phyloP scores from a whole-genome alignment of 2,888 invertebrate species.

The Agrochola macilenta region DNA sequence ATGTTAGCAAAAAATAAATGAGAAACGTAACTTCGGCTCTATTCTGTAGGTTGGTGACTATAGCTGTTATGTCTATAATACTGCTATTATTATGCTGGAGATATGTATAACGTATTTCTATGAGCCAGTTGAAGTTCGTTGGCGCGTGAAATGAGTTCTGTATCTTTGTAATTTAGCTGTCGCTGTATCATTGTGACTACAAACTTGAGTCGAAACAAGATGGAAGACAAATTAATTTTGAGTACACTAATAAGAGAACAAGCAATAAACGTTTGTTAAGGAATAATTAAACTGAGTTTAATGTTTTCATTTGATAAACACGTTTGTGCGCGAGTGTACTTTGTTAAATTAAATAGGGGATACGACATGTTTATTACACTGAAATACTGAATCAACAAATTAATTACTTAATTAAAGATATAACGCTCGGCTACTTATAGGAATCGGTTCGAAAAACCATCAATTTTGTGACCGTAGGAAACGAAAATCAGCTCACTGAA shows the following conservation, averaged over 20 bases:
- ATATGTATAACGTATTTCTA: constrained; percentile 8
- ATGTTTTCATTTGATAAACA: constrained; percentile 27
- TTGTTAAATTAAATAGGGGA: not conserved
- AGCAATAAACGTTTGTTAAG: constrained; percentile 37
- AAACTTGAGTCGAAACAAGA: constrained; percentile 29
- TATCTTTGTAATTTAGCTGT: constrained; percentile 27
- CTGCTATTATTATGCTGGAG: not conserved
- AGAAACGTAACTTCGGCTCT: constrained; percentile 19
- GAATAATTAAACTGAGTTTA: constrained; percentile 27
- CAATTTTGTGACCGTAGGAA: not conserved
- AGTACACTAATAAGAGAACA: constrained; percentile 42
- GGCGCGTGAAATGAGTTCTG: constrained; percentile 51
- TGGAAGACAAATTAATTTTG: constrained; percentile 38
- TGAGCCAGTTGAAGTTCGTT: constrained; percentile 26
- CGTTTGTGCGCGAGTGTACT: constrained; percentile 26
- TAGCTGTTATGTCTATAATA: constrained; percentile 6
- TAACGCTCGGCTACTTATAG: not conserved
- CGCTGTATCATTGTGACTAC: constrained; percentile 24
- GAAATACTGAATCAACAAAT: not conserved
- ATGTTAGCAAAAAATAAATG: constrained; percentile 47
- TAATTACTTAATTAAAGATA: not conserved
- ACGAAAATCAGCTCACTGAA: not conserved
- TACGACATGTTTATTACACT: not conserved
- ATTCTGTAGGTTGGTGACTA: not conserved
- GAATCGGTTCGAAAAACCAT: not conserved